Evolutionary conservation across 2,888 invertebrate species (phyloP), one percentile per base, ranked within the genome.

Genomic region (Atethmia centrago): DNA sequence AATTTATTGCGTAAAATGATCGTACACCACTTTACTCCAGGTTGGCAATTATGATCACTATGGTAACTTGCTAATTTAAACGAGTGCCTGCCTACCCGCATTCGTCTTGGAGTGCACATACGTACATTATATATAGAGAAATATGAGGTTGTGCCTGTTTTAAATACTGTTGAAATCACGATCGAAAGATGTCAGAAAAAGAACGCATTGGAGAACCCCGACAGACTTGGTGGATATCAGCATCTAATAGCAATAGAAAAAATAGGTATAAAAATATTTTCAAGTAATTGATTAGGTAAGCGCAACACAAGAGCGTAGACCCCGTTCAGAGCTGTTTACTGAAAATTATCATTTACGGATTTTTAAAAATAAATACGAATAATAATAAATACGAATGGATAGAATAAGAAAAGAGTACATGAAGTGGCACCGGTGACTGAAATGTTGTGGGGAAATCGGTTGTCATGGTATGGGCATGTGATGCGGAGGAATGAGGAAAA

Each of bases 51-150:
- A 64, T 19, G 42, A 12, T 47, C n/a, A 4, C 49, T 58, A 51
- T 81, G 49, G 62, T 31, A 66, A 71, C 72, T 28, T 28, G 31
- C 55, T 79, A 58, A 83, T 82, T 82, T 82, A 79, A 74, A 85
- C 49, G 55, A 75, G 63, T 53, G 53, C 12, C 58, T 36, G 2
- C 31, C 31, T 12, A 40, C n/a, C 21, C 16, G 5, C 28, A 25
- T 74, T 53, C 14, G 5, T 72, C 51, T 64, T 78, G 51, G 14
- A 49, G 3, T 67, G 7, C 21, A 59, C 14, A 28, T 42, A 4
- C 19, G 7, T 19, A 25, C 40, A 16, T 55, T 14, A 53, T 40
- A 2, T 47, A n/a, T n/a, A 12, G 12, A 36, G 7, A 63, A 63
- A 73, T 51, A 7, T 5, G 25, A n/a, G 19, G 28, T 4, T 31